phyloP scores from a whole-genome alignment of 64 coral and sea anemone species.

The Anthopleura sola region DNA sequence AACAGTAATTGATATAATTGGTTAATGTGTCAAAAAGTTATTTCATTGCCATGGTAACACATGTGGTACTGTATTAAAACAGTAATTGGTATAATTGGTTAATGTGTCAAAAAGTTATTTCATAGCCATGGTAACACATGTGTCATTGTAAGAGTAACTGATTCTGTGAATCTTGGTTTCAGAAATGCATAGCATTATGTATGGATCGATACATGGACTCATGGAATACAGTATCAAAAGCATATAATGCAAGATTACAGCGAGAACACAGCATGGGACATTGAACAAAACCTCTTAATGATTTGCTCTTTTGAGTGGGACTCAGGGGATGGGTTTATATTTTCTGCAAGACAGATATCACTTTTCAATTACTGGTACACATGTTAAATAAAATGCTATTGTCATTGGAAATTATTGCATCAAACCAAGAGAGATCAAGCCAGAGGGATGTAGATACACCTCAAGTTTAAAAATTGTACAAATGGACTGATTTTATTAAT shows the following conservation, averaged over 20 bases:
- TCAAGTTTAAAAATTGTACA: no score
- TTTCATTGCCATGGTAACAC: no score
- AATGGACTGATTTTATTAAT: no score
- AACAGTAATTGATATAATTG: no score
- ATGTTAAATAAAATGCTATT: background rate
- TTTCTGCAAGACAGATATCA: background rate
- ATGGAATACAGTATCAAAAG: conserved; percentile 88
- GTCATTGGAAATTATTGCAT: no score
- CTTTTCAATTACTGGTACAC: background rate
- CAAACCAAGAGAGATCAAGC: no score
- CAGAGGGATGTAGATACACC: no score
- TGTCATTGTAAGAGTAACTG: no score
- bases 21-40: no score
- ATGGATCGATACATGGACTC: conserved; percentile 99
- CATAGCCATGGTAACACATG: no score
- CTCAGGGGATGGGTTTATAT: background rate
- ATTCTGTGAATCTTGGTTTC: background rate
- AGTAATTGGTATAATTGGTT: no score
- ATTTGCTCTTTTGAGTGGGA: background rate
- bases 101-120: background rate
- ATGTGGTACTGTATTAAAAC: no score
- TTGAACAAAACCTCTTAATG: background rate
- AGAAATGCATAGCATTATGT: conserved; percentile 98
- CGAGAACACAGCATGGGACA: conserved; percentile 50
- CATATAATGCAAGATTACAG: conserved; percentile 72